phyloP scores from a whole-genome alignment of 2,888 invertebrate species.

The Dastarcus helophoroides region DNA sequence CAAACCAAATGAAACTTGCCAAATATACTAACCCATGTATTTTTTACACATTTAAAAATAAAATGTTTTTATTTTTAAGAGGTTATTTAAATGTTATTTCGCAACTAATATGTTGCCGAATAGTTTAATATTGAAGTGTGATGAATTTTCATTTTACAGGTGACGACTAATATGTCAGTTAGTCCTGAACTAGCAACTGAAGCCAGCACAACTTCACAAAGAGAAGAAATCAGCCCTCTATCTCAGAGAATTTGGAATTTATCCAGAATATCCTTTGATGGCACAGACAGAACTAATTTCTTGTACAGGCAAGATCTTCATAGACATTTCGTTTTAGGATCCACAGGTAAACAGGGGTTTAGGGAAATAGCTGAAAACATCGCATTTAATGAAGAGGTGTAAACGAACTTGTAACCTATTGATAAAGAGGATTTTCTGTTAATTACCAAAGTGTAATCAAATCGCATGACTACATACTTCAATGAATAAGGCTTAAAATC shows the following conservation, averaged over 20 bases:
- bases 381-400: slow-evolving; percentile 24
- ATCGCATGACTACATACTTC: slow-evolving; percentile 31
- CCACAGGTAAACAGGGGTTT: slow-evolving; percentile 19
- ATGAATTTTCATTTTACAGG: too few species aligned
- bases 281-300: slow-evolving; percentile 30
- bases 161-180: slow-evolving; percentile 14
- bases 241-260: slow-evolving; percentile 34
- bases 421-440: slow-evolving; percentile 31
- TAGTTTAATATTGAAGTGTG: too few species aligned
- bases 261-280: slow-evolving; percentile 31
- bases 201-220: slow-evolving; percentile 9
- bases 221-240: slow-evolving; percentile 24
- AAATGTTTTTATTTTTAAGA: too few species aligned
- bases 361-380: background rate
- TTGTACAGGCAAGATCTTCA: slow-evolving; percentile 32
- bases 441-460: slow-evolving; percentile 36
- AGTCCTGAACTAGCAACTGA: slow-evolving; percentile 15
- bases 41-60: too few species aligned
- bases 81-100: too few species aligned
- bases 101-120: too few species aligned
- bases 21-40: too few species aligned
- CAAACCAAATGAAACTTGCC: too few species aligned
- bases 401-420: slow-evolving; percentile 29
- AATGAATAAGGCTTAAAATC: slow-evolving; percentile 25
- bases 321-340: slow-evolving; percentile 29